Conservation (phyloP, 2,113 vertebrate genomes). For the Zonotrichia leucophrys region DNA sequence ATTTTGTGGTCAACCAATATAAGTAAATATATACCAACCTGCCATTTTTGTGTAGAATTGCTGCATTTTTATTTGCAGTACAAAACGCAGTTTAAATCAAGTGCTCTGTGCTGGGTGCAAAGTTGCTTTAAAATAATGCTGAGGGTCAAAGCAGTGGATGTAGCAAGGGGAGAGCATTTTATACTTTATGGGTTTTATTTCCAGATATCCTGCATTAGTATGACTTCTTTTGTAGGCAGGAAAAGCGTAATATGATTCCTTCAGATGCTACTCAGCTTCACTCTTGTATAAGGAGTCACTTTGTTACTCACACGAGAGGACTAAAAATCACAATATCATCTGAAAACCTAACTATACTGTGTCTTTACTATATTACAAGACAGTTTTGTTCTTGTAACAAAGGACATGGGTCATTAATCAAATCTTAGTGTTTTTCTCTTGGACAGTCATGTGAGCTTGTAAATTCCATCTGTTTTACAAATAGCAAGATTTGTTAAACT, state of each 20-base stretch:
- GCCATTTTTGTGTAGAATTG: not conserved
- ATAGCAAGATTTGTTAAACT: not conserved
- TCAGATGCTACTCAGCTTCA: not conserved
- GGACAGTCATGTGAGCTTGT: not conserved
- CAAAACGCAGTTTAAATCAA: not conserved
- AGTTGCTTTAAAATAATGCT: not conserved
- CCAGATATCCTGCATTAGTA: not conserved
- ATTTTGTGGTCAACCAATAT: fast-evolving
- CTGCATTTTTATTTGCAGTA: not conserved
- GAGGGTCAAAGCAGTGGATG: not conserved
- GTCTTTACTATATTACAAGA: not conserved
- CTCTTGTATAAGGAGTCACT: not conserved
- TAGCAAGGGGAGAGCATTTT: not conserved
- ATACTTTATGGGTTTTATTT: not conserved
- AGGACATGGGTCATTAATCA: not conserved
- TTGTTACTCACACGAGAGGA: not conserved
- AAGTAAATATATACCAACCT: not conserved
- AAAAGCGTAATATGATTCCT: not conserved
- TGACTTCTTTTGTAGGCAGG: not conserved
- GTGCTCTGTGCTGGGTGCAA: not conserved
- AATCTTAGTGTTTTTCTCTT: not conserved
- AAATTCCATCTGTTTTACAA: not conserved
- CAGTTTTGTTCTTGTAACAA: not conserved
- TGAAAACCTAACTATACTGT: not conserved
- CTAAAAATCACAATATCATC: not conserved